Base-by-base conservation (phyloP, 2,888 invertebrate species). In the Epinotia ramella region DNA sequence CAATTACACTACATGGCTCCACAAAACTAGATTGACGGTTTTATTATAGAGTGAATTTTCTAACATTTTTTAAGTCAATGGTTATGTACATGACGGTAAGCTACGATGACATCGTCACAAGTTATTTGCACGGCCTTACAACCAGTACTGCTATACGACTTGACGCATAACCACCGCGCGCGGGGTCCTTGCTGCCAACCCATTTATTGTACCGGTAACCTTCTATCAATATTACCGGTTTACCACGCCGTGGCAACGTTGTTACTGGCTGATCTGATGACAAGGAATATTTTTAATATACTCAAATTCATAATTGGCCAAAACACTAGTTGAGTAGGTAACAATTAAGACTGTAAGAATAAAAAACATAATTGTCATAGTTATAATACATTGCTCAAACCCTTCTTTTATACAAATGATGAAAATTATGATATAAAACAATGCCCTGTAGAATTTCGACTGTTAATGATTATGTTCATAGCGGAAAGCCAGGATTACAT, bases 401-500 rank as follows among this genome's bases (percentile, higher is more conserved):
- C 33, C 40, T 40, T 40, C 9, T 40, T 9, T 40, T 9, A 40
- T 40, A 9, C 40, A 40, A 40, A 40, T 40, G 1, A 40, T 40
- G 1, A 40, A 40, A 40, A 40, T 9, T 9, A 40, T 7, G 7
- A 7, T 2, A 40, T 9, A 1, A 2, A 28, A 28, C 24, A 40
- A 40, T 40, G 40, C 40, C 40, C 40, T 40, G 40, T 40, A 40
- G 9, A 40, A 40, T 40, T 40, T 40, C 9, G 7, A 40, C 1
- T 40, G 40, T n/a, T 33, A 7, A 49, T 67, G 67, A 16, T 57
- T 68, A 44, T 68, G 67, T 24, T 82, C 79, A 44, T 81, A 82
- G 62, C 83, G 83, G 69, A 81, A 63, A 20, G 67, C 75, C 40
- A 82, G 60, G 12, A 84, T 78, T 0, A 60, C 57, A 12, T 80